Evolutionary conservation across 2,113 vertebrate species (phyloP).

Genomic region (Tautogolabrus adspersus): DNA sequence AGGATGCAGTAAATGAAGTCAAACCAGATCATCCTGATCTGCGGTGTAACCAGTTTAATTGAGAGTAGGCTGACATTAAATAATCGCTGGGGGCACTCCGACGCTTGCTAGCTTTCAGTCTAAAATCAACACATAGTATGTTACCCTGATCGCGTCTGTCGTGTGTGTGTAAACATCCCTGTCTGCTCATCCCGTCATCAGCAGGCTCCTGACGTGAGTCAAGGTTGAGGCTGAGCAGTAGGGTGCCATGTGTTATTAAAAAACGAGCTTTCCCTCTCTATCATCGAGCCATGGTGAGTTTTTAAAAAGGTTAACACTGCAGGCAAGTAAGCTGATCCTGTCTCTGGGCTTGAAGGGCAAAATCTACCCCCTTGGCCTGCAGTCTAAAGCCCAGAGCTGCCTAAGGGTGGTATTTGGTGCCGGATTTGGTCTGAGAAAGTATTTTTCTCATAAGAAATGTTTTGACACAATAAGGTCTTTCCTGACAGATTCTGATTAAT

Average conservation of each 20-base stretch:
- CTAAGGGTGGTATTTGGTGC: constrained; percentile 58
- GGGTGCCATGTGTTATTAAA: constrained; percentile 35
- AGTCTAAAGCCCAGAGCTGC: constrained; percentile 35
- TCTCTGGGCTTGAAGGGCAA: constrained; percentile 57
- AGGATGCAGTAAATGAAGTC: constrained; percentile 43
- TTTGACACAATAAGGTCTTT: too few species aligned
- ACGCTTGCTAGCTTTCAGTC: constrained; percentile 6
- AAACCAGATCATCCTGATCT: constrained; percentile 49
- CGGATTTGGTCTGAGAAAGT: constrained; percentile 58
- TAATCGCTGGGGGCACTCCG: constrained; percentile 27
- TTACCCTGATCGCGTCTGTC: constrained; percentile 42
- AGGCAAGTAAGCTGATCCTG: constrained; percentile 68
- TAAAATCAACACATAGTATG: constrained; percentile 3
- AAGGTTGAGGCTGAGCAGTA: constrained; percentile 39
- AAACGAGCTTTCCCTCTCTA: constrained; percentile 24
- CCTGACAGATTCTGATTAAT: not conserved
- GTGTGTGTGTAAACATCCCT: constrained; percentile 47
- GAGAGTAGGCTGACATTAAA: constrained; percentile 26
- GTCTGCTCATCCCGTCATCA: constrained; percentile 24
- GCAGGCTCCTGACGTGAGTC: constrained; percentile 23
- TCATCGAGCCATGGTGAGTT: constrained; percentile 52
- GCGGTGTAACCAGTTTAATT: constrained; percentile 42
- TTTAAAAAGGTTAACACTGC: constrained; percentile 68
- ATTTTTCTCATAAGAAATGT: constrained; percentile 13
- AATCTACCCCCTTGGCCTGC: constrained; percentile 31